phyloP scores from a whole-genome alignment of 2,113 vertebrate genomes.

The Spermophilus dauricus region DNA sequence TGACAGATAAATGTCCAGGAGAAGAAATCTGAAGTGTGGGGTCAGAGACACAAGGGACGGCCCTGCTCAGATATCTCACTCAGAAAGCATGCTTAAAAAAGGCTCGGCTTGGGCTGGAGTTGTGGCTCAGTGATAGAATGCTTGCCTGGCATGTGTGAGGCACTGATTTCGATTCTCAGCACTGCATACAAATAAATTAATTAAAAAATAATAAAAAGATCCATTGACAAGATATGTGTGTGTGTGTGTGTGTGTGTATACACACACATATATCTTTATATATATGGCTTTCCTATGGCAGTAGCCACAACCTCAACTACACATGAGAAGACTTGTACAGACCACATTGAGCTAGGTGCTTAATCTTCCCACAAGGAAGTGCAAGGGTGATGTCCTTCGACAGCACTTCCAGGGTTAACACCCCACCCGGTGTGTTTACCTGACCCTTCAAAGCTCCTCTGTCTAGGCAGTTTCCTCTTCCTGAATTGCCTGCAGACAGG shows the following conservation, averaged over 20 bases:
- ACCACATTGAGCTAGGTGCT: neutral
- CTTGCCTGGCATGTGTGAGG: too few relatives aligned
- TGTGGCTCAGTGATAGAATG: too few relatives aligned
- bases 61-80: neutral
- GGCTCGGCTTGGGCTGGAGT: neutral
- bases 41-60: neutral
- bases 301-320: neutral
- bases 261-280: too few relatives aligned
- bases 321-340: fast-evolving
- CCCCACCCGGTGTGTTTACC: neutral
- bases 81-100: neutral
- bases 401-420: neutral
- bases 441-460: neutral
- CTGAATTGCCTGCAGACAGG: neutral
- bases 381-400: neutral
- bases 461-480: neutral
- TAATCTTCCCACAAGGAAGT: neutral
- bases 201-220: too few relatives aligned
- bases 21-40: neutral
- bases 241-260: too few relatives aligned
- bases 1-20: neutral
- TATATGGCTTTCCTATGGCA: neutral
- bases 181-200: neutral
- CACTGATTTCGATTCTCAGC: too few relatives aligned
- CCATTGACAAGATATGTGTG: too few relatives aligned